Base-by-base conservation (phyloP, 2,888 invertebrate genomes). In the Pachymerium ferrugineum region DNA sequence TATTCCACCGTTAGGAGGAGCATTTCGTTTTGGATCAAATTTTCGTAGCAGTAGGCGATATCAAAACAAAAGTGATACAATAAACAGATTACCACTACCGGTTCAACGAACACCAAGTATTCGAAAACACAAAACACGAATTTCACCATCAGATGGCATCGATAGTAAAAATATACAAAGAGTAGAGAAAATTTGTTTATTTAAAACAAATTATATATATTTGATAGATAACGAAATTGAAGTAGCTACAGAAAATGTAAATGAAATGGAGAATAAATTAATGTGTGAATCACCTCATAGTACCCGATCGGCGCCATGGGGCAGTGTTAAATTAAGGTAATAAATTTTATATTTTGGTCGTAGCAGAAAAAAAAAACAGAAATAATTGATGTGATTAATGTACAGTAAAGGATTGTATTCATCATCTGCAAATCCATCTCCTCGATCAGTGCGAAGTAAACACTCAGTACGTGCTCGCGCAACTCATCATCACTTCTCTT, bases 271-370 rank as follows among this genome's bases (percentile, higher is more conserved):
- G n/a, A n/a, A n/a, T n/a, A n/a, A n/a, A n/a, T 38, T 38, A 38
- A 38, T 14, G 14, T 54, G 47, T 8, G 82, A 78, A 77, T 82
- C 80, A 38, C 93, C 93, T 0, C 87, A 92, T 70, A 93, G 93
- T 79, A 92, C 91, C 6, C 87, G 92, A 76, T 93, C 93, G 79
- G 93, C 93, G 0, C 90, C 89, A 3, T 89, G 89, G 89, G 87
- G 88, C 30, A 89, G 91, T 76, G 88, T 88, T 30, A 89, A 89
- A 80, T 68, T 88, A 90, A 76, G 92, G 92, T 78, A n/a, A n/a
- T n/a, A n/a, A n/a, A n/a, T n/a, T n/a, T n/a, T n/a, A n/a, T n/a
- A n/a, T n/a, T n/a, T n/a, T n/a, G n/a, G n/a, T n/a, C n/a, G n/a
- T n/a, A n/a, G n/a, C n/a, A n/a, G n/a, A n/a, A 16, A 14, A 3